Percentiles rank a stretch among this genome's conserved stretches.
phyloP scores from a whole-genome alignment of 2,113 vertebrate species.

The Deroptyus accipitrinus region DNA sequence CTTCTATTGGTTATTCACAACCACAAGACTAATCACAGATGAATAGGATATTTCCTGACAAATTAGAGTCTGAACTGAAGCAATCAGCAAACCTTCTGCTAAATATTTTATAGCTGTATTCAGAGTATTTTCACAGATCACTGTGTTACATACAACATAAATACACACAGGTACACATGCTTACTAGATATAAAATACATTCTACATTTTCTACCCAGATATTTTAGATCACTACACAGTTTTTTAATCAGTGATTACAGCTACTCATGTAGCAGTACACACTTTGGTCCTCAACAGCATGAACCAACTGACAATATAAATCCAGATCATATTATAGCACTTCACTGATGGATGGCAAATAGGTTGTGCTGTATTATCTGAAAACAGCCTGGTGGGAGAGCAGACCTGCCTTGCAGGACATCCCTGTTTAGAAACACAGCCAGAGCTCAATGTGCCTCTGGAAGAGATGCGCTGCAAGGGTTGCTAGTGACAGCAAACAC shows the following conservation, averaged over 20 bases:
- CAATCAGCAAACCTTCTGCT: constrained; percentile 18
- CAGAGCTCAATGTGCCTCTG: not conserved
- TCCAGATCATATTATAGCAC: not conserved
- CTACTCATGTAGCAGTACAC: accelerated
- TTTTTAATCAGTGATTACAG: not conserved
- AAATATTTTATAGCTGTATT: constrained; percentile 21
- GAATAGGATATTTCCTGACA: constrained; percentile 43
- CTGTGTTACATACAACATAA: not conserved
- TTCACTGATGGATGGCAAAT: not conserved
- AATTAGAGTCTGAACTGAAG: constrained; percentile 39
- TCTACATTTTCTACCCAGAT: not conserved
- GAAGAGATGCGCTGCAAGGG: not conserved
- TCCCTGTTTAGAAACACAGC: not conserved
- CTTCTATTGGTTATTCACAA: constrained; percentile 38
- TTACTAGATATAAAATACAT: not conserved
- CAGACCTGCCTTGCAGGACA: not conserved
- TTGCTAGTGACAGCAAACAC: not conserved
- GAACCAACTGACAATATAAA: not conserved
- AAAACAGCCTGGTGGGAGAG: not conserved
- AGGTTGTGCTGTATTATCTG: not conserved
- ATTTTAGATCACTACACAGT: not conserved
- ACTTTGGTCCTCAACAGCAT: not conserved
- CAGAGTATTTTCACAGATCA: not conserved
- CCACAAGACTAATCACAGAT: constrained; percentile 44
- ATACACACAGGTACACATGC: accelerated